Base-by-base conservation (phyloP, 2,113 vertebrate genomes). In the Collichthys lucidus region DNA sequence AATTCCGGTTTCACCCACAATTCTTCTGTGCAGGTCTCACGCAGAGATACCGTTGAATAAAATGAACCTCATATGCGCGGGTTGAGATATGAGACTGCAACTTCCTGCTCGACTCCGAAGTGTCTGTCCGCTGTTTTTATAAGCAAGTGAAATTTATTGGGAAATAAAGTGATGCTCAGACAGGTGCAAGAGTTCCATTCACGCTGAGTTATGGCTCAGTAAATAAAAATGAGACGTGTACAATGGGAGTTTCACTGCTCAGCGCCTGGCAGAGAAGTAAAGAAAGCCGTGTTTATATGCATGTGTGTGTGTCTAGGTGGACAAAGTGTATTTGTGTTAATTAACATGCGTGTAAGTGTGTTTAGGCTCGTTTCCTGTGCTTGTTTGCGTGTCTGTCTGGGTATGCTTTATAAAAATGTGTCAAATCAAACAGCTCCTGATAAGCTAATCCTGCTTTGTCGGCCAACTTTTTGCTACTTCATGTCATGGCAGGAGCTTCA, bases 121-220 rank as follows among this genome's bases (percentile, higher is more conserved):
- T 20, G 52, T 86, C 67, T 69, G 83, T 83, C 64, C 71, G 82
- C 70, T 29, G 65, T 53, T 92, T 68, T 90, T 77, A 79, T 80
- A 44, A 29, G 74, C 59, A 79, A 59, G 69, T 57, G 49, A 56
- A 42, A 79, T 92, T 93, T 91, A 91, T 66, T 73, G 68, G 77
- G 57, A 47, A 62, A 84, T 87, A 84, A 92, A 92, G 74, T 14
- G 40, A 59, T 82, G 24, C 86, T 84, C 63, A 85, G 88, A 53
- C 86, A 90, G 86, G 92, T 92, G 89, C 55, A 89, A 26, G 70
- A 56, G 75, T 47, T 81, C 46, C 56, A 22, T 62, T 74, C 86
- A 77, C 1, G 20, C 73, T 84, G 85, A 79, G 80, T 91, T 89
- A 89, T 11, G 19, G 66, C 74, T 71, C 81, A 81, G 22, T 91